These are phyloP conservation scores for Ceratosolen fusciceps DNA, from an alignment of 1,140 invertebrate species.

Conservation along the genomic window DNA sequence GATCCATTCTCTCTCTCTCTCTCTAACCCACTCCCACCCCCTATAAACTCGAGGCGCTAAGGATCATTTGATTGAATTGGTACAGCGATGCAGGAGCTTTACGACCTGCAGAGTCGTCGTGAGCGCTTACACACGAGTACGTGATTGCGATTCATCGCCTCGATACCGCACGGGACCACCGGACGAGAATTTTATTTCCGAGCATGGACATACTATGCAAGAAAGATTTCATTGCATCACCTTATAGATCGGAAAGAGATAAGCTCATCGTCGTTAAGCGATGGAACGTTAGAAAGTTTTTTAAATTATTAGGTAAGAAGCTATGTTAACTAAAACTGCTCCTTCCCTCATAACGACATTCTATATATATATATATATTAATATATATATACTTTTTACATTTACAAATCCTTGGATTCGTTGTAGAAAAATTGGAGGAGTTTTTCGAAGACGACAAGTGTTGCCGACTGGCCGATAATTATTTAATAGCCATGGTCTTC, in stretches of 20 bases:
- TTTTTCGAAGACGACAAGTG: slow-evolving; percentile 67
- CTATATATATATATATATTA: no score
- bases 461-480: slow-evolving; percentile 69
- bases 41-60: no score
- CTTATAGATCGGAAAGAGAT: slow-evolving; percentile 41
- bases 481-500: slow-evolving; percentile 76
- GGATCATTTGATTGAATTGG: no score
- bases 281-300: slow-evolving; percentile 56
- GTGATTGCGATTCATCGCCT: background rate
- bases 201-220: slow-evolving; percentile 40
- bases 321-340: no score
- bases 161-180: background rate
- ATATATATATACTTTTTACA: no score
- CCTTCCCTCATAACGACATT: no score
- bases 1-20: no score
- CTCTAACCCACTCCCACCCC: no score
- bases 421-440: slow-evolving; percentile 52
- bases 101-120: no score
- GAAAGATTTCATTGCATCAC: slow-evolving; percentile 31
- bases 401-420: background rate
- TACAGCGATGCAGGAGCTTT: no score
- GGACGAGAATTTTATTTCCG: background rate
- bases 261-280: slow-evolving; percentile 50
- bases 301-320: slow-evolving; percentile 56
- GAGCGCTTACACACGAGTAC: background rate